These are phyloP conservation scores for Ochropleura leucogaster DNA, from an alignment of 2,888 invertebrate species.

Conservation along the genomic window DNA sequence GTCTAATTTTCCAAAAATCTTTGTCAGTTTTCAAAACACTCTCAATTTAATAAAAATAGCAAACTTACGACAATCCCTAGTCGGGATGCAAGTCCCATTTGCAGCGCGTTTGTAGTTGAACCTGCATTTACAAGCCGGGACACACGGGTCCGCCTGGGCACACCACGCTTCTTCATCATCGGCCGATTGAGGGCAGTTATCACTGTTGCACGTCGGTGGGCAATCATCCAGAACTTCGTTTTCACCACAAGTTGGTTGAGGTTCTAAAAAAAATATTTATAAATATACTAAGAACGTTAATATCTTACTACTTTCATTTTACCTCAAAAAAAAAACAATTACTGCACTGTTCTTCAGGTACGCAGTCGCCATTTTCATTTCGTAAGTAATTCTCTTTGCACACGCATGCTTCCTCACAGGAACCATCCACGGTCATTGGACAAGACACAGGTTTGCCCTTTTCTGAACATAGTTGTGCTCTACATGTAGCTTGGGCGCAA, in stretches of 20 bases:
- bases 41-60: not conserved
- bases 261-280: not conserved
- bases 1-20: not conserved
- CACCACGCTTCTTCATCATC: conserved; percentile 65
- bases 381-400: conserved; percentile 30
- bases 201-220: conserved; percentile 66
- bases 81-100: conserved; percentile 73
- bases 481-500: conserved; percentile 48
- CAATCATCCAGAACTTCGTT: conserved; percentile 69
- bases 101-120: conserved; percentile 70
- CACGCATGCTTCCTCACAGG: conserved; percentile 31
- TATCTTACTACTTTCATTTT: not conserved
- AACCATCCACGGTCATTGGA: not conserved
- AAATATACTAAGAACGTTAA: not conserved
- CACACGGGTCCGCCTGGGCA: conserved; percentile 58
- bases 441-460: conserved; percentile 21
- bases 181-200: conserved; percentile 69
- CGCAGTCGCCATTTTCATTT: conserved; percentile 25
- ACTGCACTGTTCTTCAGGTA: conserved; percentile 37
- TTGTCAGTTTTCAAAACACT: not conserved
- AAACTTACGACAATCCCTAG: conserved; percentile 72
- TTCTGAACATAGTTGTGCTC: conserved; percentile 43
- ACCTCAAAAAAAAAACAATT: conserved; percentile 6
- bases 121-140: conserved; percentile 71
- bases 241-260: conserved; percentile 49